Base-by-base conservation (phyloP, 2,113 vertebrate genomes). In the Rousettus leschenaultii region DNA sequence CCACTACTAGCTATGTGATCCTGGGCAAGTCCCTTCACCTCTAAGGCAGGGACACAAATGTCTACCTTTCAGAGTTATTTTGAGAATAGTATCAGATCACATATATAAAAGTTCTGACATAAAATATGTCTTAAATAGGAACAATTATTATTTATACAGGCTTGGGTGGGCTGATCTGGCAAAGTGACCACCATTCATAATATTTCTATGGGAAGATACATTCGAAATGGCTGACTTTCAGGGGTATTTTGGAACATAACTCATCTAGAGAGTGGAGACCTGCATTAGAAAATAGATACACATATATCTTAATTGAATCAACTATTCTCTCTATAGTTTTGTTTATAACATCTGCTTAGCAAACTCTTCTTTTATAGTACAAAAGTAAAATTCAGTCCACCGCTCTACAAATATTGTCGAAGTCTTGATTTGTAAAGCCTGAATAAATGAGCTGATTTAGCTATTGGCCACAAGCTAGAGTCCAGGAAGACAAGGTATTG, bases 311-410 rank as follows among this genome's bases (percentile, higher is more conserved):
- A 40, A 55, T 8, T 78, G 78, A 86, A 14, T 91, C 63, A 86
- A 5, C 66, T 57, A 9, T 53, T 55, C 57, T 95, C 9, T 48
- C 4, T 82, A 2, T 75, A 15, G 35, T 91, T 96, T 88, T 83
- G 53, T 61, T 93, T 68, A 26, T 43, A 11, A 10, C 82, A 55
- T 70, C 74, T 95, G 45, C 48, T 84, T 73, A 89, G 77, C 77
- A 91, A 59, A 85, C 5, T 13, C 7, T 88, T 74, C 79, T 89
- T 83, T 92, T 9, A 38, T 45, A 55, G 40, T 40, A 63, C 70
- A 96, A 79, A 94, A 66, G 63, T 92, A 92, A 92, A 53, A 73
- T 48, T 68, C 22, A 90, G n/a, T 55, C 74, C 18, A 40, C n/a
- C 12, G 11, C 2, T 80, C n/a, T 83, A 30, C 28, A 94, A 48